Evolutionary conservation across 2,797 vertebrate species (phyloP).

Genomic region (Hydrophis major): DNA sequence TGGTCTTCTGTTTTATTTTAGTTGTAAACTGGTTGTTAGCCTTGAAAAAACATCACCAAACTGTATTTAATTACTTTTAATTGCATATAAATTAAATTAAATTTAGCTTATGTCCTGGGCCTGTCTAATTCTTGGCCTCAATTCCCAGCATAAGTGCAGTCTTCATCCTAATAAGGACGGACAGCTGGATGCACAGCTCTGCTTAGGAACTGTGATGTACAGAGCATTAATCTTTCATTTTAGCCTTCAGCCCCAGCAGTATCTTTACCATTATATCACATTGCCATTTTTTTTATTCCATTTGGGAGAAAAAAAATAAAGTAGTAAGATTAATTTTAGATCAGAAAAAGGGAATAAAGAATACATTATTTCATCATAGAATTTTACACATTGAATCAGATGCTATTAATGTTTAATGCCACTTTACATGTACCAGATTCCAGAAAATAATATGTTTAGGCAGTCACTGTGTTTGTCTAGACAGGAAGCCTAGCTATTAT

Average conservation of each 20-base stretch:
- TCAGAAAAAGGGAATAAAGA: background rate
- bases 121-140: background rate
- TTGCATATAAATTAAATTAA: background rate
- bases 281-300: background rate
- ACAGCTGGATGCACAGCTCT: background rate
- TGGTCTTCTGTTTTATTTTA: background rate
- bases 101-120: background rate
- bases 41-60: background rate
- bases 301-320: background rate
- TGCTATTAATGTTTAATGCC: background rate
- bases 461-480: background rate
- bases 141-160: background rate
- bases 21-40: background rate
- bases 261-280: background rate
- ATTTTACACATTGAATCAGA: slow-evolving; percentile 9
- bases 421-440: background rate
- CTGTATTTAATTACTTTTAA: background rate
- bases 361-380: background rate
- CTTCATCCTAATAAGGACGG: background rate
- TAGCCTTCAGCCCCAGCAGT: background rate
- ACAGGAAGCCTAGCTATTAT: background rate
- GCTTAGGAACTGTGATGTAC: background rate
- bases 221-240: background rate
- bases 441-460: background rate
- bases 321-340: background rate